Evolutionary conservation across 2,888 invertebrate genomes (phyloP).

Genomic region (Platycnemis pennipes): DNA sequence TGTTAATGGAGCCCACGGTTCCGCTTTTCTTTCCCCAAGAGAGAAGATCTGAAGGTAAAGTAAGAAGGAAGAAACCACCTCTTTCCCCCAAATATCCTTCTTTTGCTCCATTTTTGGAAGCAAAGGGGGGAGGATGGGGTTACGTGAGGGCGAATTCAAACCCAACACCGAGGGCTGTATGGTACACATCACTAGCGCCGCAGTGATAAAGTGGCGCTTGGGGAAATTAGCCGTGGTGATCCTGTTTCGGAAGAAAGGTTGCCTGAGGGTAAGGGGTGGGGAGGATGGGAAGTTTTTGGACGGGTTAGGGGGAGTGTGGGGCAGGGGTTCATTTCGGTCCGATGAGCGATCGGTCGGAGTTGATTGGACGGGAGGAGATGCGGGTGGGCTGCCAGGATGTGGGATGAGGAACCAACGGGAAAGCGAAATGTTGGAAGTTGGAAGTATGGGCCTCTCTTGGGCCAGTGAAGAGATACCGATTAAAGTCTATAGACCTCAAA

Average conservation of each 20-base stretch:
- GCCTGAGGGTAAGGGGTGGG: neutral
- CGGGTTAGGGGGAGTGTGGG: neutral
- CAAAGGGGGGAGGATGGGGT: neutral
- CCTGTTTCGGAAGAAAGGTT: neutral
- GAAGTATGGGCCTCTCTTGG: neutral
- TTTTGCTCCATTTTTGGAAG: neutral
- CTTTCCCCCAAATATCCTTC: neutral
- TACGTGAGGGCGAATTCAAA: neutral
- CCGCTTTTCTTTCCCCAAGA: neutral
- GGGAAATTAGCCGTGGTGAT: constrained; percentile 19
- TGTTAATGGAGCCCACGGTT: neutral
- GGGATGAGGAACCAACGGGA: neutral
- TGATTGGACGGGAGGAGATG: constrained; percentile 5
- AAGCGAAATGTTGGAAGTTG: neutral
- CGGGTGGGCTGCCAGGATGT: neutral
- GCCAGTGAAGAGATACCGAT: neutral
- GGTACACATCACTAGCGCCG: neutral
- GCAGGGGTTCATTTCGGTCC: constrained; percentile 1
- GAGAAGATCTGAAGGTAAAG: neutral
- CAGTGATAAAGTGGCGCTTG: neutral
- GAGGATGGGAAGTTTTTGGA: neutral
- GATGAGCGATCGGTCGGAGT: neutral
- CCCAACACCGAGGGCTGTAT: neutral
- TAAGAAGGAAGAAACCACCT: no score
- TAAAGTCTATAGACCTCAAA: neutral